Base-by-base conservation (phyloP, 2,888 invertebrate genomes). In the Dicranocentrus wangi region DNA sequence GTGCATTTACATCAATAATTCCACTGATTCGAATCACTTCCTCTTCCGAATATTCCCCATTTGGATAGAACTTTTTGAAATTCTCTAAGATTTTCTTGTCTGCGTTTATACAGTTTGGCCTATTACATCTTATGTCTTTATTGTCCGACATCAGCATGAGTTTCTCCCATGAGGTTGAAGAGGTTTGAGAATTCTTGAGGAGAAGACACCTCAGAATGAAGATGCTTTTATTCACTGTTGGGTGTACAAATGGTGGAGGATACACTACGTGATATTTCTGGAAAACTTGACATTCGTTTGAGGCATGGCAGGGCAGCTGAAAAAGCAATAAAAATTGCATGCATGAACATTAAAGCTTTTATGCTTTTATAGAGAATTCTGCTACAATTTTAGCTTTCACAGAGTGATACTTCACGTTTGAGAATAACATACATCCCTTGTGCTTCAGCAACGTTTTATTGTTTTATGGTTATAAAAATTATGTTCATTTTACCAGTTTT, bases 1-100 rank as follows among this genome's bases (percentile, higher is more conserved):
- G 85, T 61, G 82, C 83, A 69, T 85, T 85, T 47, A 78, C 76
- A 68, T 85, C 85, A 39, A 84, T 71, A 60, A 85, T 84, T 1
- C 85, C 85, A 72, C 81, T 81, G 51, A 85, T 68, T 76, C 32
- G 77, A 42, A 79, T 42, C 55, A 85, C 73, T 43, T 84, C 83
- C 28, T 75, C 70, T 25, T 75, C 61, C 2, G 25, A 75, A 32
- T 63, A 65, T 5, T 61, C 53, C 13, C 0, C 39, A 8, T 27
- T 15, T 1, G 80, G 77, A 25, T 68, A 72, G 55, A 78, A 85
- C 21, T 65, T 69, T 25, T 13, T 15, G 58, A 85, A 82, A 42
- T 85, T 85, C 28, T 82, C 83, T 23, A 85, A 10, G 47, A 85
- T 82, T 39, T 69, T 80, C 28, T 79, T 73, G 79, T 85, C 85